Base-by-base conservation (phyloP, 2,797 vertebrate species). In the Discoglossus pictus region DNA sequence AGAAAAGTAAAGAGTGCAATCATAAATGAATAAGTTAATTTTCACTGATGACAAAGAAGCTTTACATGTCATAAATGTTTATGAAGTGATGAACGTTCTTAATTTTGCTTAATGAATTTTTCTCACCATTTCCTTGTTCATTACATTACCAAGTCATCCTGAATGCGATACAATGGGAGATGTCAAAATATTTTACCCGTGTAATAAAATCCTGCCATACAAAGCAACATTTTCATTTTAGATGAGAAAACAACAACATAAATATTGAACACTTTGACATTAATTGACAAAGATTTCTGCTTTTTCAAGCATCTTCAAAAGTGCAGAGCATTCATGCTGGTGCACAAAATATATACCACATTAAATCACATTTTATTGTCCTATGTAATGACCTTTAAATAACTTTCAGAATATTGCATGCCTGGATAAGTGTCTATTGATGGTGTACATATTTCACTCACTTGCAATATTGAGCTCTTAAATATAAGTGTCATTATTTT, bases 151-250 rank as follows among this genome's bases (percentile, higher is more conserved):
- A 75, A 78, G 76, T 75, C 65, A 77, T 80, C 80, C 84, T 87
- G 85, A 86, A 56, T 75, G 72, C 54, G 76, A 87, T 80, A 87
- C 84, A 80, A 81, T 77, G 75, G 79, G 79, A 87, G 87, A 88
- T 90, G 88, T 91, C 87, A 89, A 82, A 84, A 78, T 74, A 83
- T 81, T 84, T 86, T 87, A 66, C 75, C 60, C 78, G 81, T 79
- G 80, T 87, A 83, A 75, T 88, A 83, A 89, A 84, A 70, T 72
- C 76, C 78, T 83, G 73, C 83, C 68, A 75, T 53, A 25, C 80
- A 81, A 83, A 84, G 79, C 66, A 82, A 77, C 74, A 82, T 83
- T 85, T 86, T 86, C 81, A 82, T 80, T 84, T 76, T 79, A 81
- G 83, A 85, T 75, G 73, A 53, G 79, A 84, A 81, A 84, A 79